phyloP scores from a whole-genome alignment of 2,888 invertebrate genomes.

The Polyploca ridens region DNA sequence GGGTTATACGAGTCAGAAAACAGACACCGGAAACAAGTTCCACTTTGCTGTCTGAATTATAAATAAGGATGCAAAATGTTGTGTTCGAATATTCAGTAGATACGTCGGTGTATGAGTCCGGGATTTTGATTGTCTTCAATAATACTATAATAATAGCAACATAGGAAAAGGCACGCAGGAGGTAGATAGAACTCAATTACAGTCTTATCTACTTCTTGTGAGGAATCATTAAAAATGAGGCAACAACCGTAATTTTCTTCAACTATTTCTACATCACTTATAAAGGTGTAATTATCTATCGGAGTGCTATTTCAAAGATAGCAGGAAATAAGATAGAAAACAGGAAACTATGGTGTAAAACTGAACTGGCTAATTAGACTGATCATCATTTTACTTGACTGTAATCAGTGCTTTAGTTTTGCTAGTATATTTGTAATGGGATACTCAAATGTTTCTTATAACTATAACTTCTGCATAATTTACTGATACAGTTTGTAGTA shows the following conservation, averaged over 20 bases:
- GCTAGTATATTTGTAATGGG: too few relatives aligned
- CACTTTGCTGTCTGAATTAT: too few relatives aligned
- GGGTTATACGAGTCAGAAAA: too few relatives aligned
- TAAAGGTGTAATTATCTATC: conserved; percentile 2
- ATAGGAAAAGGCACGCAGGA: not conserved
- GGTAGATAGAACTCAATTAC: not conserved
- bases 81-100: too few relatives aligned
- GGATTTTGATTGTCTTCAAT: too few relatives aligned
- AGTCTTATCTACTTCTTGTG: not conserved
- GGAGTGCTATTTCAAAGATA: conserved; percentile 3
- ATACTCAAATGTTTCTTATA: too few relatives aligned
- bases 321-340: conserved; percentile 7
- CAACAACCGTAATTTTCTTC: not conserved
- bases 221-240: conserved; percentile 2
- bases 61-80: too few relatives aligned
- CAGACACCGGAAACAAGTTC: too few relatives aligned
- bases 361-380: not conserved
- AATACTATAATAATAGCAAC: not conserved
- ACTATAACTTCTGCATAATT: too few relatives aligned
- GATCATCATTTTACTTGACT: not conserved
- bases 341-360: conserved; percentile 5
- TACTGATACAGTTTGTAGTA: too few relatives aligned
- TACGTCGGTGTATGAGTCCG: too few relatives aligned
- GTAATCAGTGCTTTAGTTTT: not conserved
- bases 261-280: conserved; percentile 3